Conservation (phyloP, 2,888 invertebrate genomes). For the Balanococcus diminutus region DNA sequence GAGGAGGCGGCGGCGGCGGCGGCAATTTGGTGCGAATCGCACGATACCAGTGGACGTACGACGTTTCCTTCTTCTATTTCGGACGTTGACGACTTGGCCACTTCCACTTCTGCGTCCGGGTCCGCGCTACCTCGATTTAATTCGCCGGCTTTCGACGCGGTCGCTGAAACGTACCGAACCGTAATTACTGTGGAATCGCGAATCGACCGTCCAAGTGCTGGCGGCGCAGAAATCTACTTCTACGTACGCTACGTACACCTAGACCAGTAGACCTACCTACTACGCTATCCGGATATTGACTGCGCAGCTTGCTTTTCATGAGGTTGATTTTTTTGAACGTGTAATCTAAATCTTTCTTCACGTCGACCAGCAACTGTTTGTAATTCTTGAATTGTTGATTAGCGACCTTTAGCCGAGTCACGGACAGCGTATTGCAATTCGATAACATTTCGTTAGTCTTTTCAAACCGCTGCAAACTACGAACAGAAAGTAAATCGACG, state of each 20-base stretch:
- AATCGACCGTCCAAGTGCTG: not conserved
- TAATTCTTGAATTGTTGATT: slow-evolving; percentile 89
- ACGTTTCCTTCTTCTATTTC: not conserved
- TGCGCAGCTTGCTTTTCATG: slow-evolving; percentile 75
- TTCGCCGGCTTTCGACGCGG: not conserved
- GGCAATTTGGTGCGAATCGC: not conserved
- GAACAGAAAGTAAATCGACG: slow-evolving; percentile 58
- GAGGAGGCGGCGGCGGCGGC: too few species aligned
- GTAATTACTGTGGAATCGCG: too few species aligned
- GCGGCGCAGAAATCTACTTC: not conserved
- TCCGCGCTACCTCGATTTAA: not conserved
- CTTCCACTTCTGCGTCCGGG: too few species aligned
- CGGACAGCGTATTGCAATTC: slow-evolving; percentile 94
- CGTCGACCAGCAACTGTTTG: slow-evolving; percentile 81
- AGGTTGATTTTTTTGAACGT: slow-evolving; percentile 90
- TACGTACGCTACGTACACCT: too few species aligned
- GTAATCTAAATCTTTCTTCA: slow-evolving; percentile 93
- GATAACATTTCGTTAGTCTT: slow-evolving; percentile 99
- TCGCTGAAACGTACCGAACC: not conserved
- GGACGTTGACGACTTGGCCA: not conserved
- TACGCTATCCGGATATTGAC: slow-evolving; percentile 63
- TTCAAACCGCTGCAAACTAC: slow-evolving; percentile 92
- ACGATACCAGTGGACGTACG: not conserved
- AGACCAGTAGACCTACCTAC: slow-evolving; percentile 63
- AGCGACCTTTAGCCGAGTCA: slow-evolving; percentile 82